Base-by-base conservation (phyloP, 1,140 invertebrate genomes). In the Drusus annulatus region DNA sequence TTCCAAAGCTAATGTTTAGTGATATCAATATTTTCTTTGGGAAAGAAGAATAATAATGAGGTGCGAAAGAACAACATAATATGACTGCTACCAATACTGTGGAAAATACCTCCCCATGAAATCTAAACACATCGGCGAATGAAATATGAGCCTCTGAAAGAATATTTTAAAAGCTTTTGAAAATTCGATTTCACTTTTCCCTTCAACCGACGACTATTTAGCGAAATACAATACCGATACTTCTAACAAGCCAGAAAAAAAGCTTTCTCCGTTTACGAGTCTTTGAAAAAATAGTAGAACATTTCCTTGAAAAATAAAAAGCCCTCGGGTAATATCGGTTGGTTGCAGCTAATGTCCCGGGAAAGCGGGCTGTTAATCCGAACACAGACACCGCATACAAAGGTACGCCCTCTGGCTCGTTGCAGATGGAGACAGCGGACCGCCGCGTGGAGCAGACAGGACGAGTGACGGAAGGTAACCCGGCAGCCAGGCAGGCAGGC, bases 391-490 rank as follows among this genome's bases (percentile, higher is more conserved):
- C 68, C 6, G 36, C 36, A 36, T 51, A n/a, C 68, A 50, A 71
- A 50, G n/a, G 36, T 16, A 65, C 13, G 21, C 28, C 36, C 36
- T 10, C 36, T 17, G 62, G 17, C 19, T 25, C 23, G 62, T 63
- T 69, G 65, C 36, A 31, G 28, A 19, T 50, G 63, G 25, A 45
- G n/a, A 23, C 28, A 2, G 31, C 16, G 5, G 25, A 28, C 3
- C n/a, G 69, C 17, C 45, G 19, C 16, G n/a, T n/a, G 54, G 36
- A 45, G 36, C 50, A 54, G 69, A 31, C 31, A 23, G 75, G 75
- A 58, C 21, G 68, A 68, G 73, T 25, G 65, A 58, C 74, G 50
- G 80, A 76, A 63, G 73, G 36, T 45, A 45, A 45, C 36, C 36
- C 2, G 2, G 5, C 31, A 6, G 31, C 6, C 31, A 36, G 31